Conservation (phyloP, 2,797 vertebrate species). For the Lutjanus argentimaculatus region DNA sequence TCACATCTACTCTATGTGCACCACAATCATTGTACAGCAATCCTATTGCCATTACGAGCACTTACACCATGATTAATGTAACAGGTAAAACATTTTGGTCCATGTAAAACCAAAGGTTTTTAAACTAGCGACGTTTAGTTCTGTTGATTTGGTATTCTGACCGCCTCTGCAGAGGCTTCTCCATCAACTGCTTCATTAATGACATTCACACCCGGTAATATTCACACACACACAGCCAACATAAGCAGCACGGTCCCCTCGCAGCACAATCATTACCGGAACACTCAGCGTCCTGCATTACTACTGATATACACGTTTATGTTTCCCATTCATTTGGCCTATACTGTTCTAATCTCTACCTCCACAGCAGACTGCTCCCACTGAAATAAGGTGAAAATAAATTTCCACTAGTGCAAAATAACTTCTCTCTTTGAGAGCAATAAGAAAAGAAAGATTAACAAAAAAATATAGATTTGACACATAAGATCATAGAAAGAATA, state of each 20-base stretch:
- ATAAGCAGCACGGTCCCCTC: conserved; percentile 34
- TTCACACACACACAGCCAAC: conserved; percentile 49
- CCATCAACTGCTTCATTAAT: conserved; percentile 42
- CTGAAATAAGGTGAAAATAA: conserved; percentile 74
- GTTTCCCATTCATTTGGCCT: conserved; percentile 47
- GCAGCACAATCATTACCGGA: conserved; percentile 32
- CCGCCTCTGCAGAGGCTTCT: conserved; percentile 40
- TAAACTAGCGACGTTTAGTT: conserved; percentile 2
- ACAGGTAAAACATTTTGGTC: conserved; percentile 57
- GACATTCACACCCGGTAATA: conserved; percentile 60
- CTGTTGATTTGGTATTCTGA: conserved; percentile 62
- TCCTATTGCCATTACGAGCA: conserved; percentile 30
- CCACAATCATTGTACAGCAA: conserved; percentile 47
- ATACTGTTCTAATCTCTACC: conserved; percentile 9
- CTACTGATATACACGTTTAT: conserved; percentile 36
- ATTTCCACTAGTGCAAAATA: conserved; percentile 81
- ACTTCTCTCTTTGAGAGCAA: conserved; percentile 75
- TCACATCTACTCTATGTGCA: conserved; percentile 47
- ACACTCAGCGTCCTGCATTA: conserved; percentile 24
- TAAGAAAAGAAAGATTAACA: conserved; percentile 60
- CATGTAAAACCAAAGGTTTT: conserved; percentile 26
- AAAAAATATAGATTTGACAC: conserved; percentile 61
- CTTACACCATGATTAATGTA: conserved; percentile 28
- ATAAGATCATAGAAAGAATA: conserved; percentile 54
- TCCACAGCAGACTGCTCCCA: conserved; percentile 37